A percentile compares a stretch with the other conserved stretches of the same genome.
Evolutionary conservation across 2,113 vertebrate species (phyloP).

Genomic region (Pandion haliaetus): DNA sequence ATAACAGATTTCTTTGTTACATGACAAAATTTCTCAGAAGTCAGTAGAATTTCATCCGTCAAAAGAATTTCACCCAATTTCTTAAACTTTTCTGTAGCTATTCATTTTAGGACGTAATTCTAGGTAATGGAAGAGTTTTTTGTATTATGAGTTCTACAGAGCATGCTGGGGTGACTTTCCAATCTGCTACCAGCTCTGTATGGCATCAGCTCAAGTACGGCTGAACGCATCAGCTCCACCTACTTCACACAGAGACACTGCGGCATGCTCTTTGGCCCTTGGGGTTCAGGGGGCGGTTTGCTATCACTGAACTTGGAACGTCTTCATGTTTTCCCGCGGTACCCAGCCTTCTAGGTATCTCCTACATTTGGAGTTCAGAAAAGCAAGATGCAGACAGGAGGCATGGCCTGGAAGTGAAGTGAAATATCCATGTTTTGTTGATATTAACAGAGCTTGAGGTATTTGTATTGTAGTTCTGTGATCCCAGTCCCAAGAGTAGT

Average conservation of each 20-base stretch:
- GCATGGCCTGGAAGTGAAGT: neutral
- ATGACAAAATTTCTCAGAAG: conserved; percentile 6
- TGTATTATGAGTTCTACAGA: neutral
- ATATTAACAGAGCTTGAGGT: neutral
- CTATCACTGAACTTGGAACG: neutral
- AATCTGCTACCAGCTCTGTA: neutral
- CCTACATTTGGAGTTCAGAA: neutral
- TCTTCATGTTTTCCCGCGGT: neutral
- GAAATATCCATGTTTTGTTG: neutral
- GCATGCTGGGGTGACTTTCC: neutral
- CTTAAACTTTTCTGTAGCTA: neutral
- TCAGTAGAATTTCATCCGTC: neutral
- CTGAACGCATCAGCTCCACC: neutral
- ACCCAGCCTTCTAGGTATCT: neutral
- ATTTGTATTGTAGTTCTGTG: neutral
- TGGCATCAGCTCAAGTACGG: neutral
- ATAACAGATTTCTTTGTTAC: neutral
- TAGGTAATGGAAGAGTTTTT: neutral
- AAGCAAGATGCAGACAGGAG: neutral
- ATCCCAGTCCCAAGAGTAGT: neutral
- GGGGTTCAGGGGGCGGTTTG: neutral
- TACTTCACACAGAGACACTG: neutral
- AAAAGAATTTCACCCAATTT: neutral
- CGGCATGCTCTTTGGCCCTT: neutral
- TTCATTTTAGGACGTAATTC: neutral